phyloP scores from a whole-genome alignment of 92 coral and sea anemone species.

The Heliopora coerulea region DNA sequence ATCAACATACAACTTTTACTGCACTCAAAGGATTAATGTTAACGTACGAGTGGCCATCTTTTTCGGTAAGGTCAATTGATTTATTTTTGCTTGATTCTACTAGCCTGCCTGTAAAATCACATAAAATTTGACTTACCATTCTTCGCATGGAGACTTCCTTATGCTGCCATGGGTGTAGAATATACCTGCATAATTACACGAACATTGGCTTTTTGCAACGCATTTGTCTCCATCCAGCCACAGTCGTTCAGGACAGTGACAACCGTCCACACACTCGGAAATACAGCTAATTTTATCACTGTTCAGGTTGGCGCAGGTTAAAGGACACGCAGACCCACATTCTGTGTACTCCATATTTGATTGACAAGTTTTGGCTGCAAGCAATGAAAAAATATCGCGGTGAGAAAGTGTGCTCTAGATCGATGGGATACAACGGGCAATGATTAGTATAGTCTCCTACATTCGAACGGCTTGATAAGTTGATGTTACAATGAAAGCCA shows the following conservation, averaged over 20 bases:
- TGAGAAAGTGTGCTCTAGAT: not conserved
- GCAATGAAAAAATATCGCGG: not conserved
- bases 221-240: slow-evolving; percentile 74
- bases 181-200: slow-evolving; percentile 67
- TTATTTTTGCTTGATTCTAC: no score
- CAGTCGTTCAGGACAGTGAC: slow-evolving; percentile 77
- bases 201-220: slow-evolving; percentile 66
- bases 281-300: slow-evolving; percentile 66
- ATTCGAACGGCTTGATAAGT: no score
- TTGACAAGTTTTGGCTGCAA: slow-evolving; percentile 64
- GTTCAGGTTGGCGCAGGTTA: slow-evolving; percentile 75
- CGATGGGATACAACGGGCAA: no score
- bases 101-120: no score
- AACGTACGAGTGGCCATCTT: no score
- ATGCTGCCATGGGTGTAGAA: slow-evolving; percentile 58
- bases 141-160: slow-evolving; percentile 62
- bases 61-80: no score
- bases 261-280: slow-evolving; percentile 81
- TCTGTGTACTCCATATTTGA: slow-evolving; percentile 57
- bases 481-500: no score
- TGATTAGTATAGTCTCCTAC: no score
- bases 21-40: no score
- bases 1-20: no score
- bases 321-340: slow-evolving; percentile 79
- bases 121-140: no score